phyloP scores from a whole-genome alignment of 2,797 vertebrate species.

The Euphonia xanthogaster region DNA sequence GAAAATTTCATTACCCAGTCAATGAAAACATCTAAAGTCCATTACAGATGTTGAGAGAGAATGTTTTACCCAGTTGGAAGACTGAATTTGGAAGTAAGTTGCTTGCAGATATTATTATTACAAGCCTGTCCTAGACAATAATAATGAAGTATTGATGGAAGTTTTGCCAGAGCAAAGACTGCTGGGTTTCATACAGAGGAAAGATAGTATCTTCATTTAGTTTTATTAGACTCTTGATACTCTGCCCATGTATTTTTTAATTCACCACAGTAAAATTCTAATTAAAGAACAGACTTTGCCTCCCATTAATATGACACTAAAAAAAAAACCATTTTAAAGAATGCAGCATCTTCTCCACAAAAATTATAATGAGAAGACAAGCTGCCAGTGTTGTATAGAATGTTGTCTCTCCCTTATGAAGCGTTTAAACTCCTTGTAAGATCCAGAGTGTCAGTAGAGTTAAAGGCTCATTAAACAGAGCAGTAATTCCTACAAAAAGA shows the following conservation, averaged over 20 bases:
- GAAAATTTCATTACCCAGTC: not conserved
- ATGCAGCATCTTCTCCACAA: constrained; percentile 42
- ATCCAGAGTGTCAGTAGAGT: constrained; percentile 28
- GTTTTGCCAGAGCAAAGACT: constrained; percentile 53
- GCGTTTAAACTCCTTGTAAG: constrained; percentile 40
- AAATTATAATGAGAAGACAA: constrained; percentile 32
- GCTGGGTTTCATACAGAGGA: constrained; percentile 39
- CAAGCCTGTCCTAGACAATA: constrained; percentile 38
- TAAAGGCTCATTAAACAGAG: constrained; percentile 54
- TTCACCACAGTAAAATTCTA: constrained; percentile 66
- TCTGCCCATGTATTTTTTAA: constrained; percentile 68
- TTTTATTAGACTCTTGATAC: constrained; percentile 61
- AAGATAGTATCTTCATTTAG: constrained; percentile 59
- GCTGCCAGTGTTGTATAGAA: not conserved
- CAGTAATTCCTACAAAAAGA: constrained; percentile 44
- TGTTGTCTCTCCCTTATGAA: constrained; percentile 53
- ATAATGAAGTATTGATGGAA: constrained; percentile 50
- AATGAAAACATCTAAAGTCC: not conserved
- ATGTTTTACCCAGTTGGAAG: constrained; percentile 17
- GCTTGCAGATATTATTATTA: constrained; percentile 43
- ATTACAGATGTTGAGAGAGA: not conserved
- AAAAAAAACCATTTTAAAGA: constrained; percentile 25
- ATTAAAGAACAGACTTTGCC: constrained; percentile 66
- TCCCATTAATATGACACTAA: constrained; percentile 59
- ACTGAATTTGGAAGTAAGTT: constrained; percentile 23